Evolutionary conservation across 1,140 invertebrate genomes (phyloP).

Genomic region (Diploscapter pachys): DNA sequence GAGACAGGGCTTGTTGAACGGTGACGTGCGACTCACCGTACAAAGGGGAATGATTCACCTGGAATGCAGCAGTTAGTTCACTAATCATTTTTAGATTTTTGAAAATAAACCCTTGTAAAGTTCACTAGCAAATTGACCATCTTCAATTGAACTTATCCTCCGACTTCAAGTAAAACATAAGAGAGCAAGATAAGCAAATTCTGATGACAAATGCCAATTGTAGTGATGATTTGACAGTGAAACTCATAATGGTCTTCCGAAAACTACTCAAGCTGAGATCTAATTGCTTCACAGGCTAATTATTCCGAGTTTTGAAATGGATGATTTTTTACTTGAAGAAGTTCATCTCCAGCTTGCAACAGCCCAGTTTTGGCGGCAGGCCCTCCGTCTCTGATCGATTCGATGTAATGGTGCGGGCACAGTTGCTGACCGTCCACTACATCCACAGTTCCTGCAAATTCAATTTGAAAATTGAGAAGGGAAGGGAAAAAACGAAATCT

Average conservation of each 20-base stretch:
- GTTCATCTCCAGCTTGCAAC: slow-evolving; percentile 81
- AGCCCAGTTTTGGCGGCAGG: slow-evolving; percentile 81
- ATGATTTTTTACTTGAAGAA: slow-evolving; percentile 69
- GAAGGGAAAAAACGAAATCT: neutral
- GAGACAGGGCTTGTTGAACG: slow-evolving; percentile 47
- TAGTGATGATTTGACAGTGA: too few species aligned
- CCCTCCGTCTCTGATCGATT: slow-evolving; percentile 85
- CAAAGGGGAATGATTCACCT: slow-evolving; percentile 91
- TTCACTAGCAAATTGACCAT: too few species aligned
- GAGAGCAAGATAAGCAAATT: too few species aligned
- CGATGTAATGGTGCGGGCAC: slow-evolving; percentile 82
- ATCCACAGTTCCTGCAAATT: slow-evolving; percentile 74
- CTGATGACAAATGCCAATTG: too few species aligned
- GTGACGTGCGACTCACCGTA: slow-evolving; percentile 69
- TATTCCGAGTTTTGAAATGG: too few species aligned
- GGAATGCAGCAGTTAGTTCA: slow-evolving; percentile 38
- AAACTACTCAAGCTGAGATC: too few species aligned
- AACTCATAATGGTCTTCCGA: too few species aligned
- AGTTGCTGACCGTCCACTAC: slow-evolving; percentile 74
- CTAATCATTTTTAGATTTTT: too few species aligned
- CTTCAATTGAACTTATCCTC: too few species aligned
- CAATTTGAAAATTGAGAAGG: neutral
- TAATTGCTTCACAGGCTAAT: too few species aligned
- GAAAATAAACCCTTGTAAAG: too few species aligned
- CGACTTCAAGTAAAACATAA: too few species aligned